phyloP scores from a whole-genome alignment of 2,888 invertebrate genomes.

The Drosophila anomalata region DNA sequence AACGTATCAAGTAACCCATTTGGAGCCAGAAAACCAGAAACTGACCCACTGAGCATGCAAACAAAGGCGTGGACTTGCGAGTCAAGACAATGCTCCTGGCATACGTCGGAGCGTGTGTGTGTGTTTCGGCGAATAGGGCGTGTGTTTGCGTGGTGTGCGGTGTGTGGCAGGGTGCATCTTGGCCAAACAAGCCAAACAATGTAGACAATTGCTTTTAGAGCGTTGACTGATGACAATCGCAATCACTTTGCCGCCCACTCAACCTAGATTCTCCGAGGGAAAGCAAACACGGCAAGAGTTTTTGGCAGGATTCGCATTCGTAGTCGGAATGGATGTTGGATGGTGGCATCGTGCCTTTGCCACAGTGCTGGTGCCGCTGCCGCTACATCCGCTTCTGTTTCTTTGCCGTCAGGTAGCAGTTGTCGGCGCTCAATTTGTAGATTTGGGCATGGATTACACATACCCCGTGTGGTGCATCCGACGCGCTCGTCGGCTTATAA shows the following conservation, averaged over 20 bases:
- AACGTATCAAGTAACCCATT: constrained; percentile 44
- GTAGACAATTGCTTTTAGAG: constrained; percentile 79
- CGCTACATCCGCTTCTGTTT: constrained; percentile 16
- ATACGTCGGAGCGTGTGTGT: constrained; percentile 12
- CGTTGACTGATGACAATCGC: constrained; percentile 78
- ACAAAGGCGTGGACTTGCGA: constrained; percentile 62
- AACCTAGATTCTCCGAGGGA: constrained; percentile 66
- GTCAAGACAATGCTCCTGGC: constrained; percentile 63
- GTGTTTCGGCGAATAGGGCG: constrained; percentile 3
- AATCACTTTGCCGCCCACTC: constrained; percentile 77
- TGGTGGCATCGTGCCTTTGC: constrained; percentile 8
- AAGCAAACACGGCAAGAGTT: constrained; percentile 44
- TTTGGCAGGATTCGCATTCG: constrained; percentile 18
- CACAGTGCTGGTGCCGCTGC: neutral
- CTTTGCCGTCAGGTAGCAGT: constrained; percentile 60
- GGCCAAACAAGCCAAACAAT: constrained; percentile 77
- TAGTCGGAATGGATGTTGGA: constrained; percentile 2
- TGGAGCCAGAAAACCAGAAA: constrained; percentile 32
- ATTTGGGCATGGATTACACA: constrained; percentile 61
- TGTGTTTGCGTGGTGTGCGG: constrained; percentile 18
- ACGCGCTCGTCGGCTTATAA: constrained; percentile 58
- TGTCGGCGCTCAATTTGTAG: constrained; percentile 68
- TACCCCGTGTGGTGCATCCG: constrained; percentile 46
- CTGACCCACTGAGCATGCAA: constrained; percentile 60
- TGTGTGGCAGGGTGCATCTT: constrained; percentile 58